Evolutionary conservation across 2,113 vertebrate species (phyloP).

Genomic region (Onychorhynchus coronatus): DNA sequence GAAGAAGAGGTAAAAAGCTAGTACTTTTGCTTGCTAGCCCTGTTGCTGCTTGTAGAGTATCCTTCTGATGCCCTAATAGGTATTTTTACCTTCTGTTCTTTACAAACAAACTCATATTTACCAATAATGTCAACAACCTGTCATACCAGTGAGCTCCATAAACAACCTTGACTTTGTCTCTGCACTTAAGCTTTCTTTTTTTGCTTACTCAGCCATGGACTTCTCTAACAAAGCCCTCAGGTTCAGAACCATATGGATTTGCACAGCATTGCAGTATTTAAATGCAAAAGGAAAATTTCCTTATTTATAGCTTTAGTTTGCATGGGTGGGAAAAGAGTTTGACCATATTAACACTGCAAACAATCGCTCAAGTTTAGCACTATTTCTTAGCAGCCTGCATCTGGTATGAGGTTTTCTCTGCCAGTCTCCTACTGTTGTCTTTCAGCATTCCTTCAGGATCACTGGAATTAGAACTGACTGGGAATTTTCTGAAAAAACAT

Average conservation of each 20-base stretch:
- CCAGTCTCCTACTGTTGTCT: not conserved
- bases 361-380: not conserved
- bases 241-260: not conserved
- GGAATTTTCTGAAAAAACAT: slow-evolving; percentile 36
- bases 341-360: not conserved
- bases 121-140: not conserved
- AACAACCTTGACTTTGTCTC: not conserved
- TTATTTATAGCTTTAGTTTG: not conserved
- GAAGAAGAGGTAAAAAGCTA: not conserved
- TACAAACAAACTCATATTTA: not conserved
- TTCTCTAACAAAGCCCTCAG: not conserved
- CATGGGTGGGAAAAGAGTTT: not conserved
- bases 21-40: not conserved
- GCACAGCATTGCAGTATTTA: not conserved
- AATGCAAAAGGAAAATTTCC: not conserved
- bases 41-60: not conserved
- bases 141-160: not conserved
- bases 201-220: not conserved
- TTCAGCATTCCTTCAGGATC: slow-evolving; percentile 32
- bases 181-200: not conserved
- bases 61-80: not conserved
- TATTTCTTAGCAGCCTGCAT: not conserved
- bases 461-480: slow-evolving; percentile 8
- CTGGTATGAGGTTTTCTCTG: not conserved
- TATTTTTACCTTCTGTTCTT: not conserved